A percentile compares a stretch with the other conserved stretches of the same genome.
Conservation (phyloP, 2,113 vertebrate species). For the Xiphophorus couchianus region DNA sequence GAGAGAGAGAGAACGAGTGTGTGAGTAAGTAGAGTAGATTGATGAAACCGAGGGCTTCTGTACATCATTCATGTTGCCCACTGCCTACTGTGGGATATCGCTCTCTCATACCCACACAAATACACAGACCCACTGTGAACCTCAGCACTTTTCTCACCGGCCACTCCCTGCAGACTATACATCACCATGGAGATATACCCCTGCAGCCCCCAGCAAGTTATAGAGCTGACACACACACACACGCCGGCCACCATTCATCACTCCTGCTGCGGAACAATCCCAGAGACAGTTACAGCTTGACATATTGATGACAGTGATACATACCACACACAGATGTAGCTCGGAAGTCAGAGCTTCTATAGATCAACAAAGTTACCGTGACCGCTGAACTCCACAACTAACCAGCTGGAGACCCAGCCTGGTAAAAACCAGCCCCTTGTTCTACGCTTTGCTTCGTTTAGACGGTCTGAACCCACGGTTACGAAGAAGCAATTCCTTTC, state of each 20-base stretch:
- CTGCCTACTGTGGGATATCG: constrained; percentile 60
- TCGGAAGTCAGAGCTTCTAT: constrained; percentile 35
- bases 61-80: constrained; percentile 74
- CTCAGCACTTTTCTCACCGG: constrained; percentile 66
- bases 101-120: constrained; percentile 24
- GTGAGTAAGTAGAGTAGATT: constrained; percentile 61
- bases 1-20: not conserved
- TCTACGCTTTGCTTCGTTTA: too few relatives aligned
- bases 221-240: constrained; percentile 37
- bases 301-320: constrained; percentile 29
- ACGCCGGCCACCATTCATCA: constrained; percentile 45
- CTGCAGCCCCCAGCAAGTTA: constrained; percentile 49
- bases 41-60: constrained; percentile 62
- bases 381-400: constrained; percentile 31
- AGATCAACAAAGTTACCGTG: constrained; percentile 40
- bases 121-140: constrained; percentile 38
- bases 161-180: constrained; percentile 38
- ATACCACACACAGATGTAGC: not conserved
- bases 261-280: constrained; percentile 39
- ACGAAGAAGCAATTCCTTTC: too few relatives aligned
- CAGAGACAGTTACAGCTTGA: constrained; percentile 38
- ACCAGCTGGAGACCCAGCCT: not conserved
- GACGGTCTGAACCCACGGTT: too few relatives aligned
- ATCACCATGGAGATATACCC: constrained; percentile 58
- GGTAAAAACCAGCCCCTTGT: too few relatives aligned